These are phyloP conservation scores for Laticauda laticaudata DNA, from an alignment of 2,113 vertebrate species.

Conservation along the genomic window DNA sequence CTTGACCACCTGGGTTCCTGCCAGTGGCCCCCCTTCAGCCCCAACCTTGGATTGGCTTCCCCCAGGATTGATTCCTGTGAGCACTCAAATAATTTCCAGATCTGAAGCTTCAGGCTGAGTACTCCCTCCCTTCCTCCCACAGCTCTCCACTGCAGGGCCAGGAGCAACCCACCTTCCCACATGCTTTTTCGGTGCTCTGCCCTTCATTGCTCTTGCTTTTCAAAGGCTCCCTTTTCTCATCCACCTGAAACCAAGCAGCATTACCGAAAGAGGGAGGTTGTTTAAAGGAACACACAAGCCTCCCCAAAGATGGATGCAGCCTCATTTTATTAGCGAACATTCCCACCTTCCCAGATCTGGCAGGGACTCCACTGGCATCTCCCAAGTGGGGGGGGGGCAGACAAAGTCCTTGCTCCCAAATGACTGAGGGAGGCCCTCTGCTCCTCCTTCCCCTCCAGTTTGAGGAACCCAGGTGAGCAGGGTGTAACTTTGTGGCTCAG, in stretches of 20 bases:
- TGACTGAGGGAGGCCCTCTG: too few species aligned
- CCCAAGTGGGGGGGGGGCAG: too few species aligned
- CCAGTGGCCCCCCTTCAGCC: neutral
- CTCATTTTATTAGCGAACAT: neutral
- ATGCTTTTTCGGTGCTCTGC: neutral
- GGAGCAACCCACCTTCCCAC: neutral
- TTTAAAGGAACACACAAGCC: neutral
- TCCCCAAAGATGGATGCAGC: neutral
- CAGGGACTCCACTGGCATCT: neutral
- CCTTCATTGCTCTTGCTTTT: constrained; percentile 1
- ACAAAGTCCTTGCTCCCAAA: neutral
- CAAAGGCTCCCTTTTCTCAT: constrained; percentile 6
- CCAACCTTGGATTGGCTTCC: neutral
- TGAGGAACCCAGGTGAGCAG: neutral
- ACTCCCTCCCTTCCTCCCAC: neutral
- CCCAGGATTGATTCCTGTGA: neutral
- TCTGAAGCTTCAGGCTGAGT: neutral
- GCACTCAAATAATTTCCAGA: neutral
- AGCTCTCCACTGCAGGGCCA: neutral
- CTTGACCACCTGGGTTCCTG: neutral
- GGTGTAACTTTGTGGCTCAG: neutral
- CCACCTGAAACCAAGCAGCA: neutral
- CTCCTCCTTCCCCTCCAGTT: neutral
- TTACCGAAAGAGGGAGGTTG: neutral
- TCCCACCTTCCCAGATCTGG: neutral